Evolutionary conservation across 2,113 vertebrate species (phyloP).

Genomic region (Camelus bactrianus): DNA sequence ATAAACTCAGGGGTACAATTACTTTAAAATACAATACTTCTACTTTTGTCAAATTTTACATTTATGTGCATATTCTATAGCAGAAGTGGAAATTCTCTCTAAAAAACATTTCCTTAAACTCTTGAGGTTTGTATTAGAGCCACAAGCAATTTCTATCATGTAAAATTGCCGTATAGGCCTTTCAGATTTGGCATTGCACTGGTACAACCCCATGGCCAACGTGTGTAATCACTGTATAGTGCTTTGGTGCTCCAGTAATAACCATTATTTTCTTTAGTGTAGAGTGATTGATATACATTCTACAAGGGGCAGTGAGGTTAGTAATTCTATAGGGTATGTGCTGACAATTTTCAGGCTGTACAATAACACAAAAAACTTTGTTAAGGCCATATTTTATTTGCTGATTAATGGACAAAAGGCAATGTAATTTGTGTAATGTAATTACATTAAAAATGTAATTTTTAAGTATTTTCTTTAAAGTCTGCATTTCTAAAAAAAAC

Average conservation of each 20-base stretch:
- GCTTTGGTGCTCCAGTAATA: slow-evolving; percentile 79
- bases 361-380: slow-evolving; percentile 82
- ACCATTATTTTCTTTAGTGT: slow-evolving; percentile 77
- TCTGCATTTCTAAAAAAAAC: slow-evolving; percentile 86
- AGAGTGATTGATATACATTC: slow-evolving; percentile 79
- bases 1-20: slow-evolving; percentile 85
- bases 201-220: slow-evolving; percentile 72
- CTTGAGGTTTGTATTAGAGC: slow-evolving; percentile 79
- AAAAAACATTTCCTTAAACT: slow-evolving; percentile 84
- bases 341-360: slow-evolving; percentile 80
- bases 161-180: slow-evolving; percentile 78
- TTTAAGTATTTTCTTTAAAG: slow-evolving; percentile 84
- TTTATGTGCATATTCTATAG: slow-evolving; percentile 77
- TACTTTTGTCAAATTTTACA: slow-evolving; percentile 83
- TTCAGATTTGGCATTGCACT: slow-evolving; percentile 83
- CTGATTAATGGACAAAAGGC: slow-evolving; percentile 86
- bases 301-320: slow-evolving; percentile 80
- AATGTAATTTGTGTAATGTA: slow-evolving; percentile 72
- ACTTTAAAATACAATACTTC: slow-evolving; percentile 85
- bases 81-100: slow-evolving; percentile 82
- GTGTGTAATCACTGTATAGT: slow-evolving; percentile 42
- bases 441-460: not conserved
- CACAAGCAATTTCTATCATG: slow-evolving; percentile 75
- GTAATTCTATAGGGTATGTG: slow-evolving; percentile 76
- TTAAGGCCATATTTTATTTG: slow-evolving; percentile 87